Evolutionary conservation across 2,113 vertebrate species (phyloP).

Genomic region (Oryctolagus cuniculus): mOryCun1.1 NC_091433.1:105806001-105806500

Average conservation of each 20-base stretch:
- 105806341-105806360: not conserved
- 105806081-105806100: too few species aligned
- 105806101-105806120: too few species aligned
- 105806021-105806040: too few species aligned
- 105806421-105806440: not conserved
- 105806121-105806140: too few species aligned
- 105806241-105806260: accelerated
- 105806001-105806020: too few species aligned
- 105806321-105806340: not conserved
- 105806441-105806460: not conserved
- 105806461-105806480: too few species aligned
- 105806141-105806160: too few species aligned
- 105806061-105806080: too few species aligned
- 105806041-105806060: too few species aligned
- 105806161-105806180: too few species aligned
- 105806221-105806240: not conserved
- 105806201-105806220: not conserved
- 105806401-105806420: not conserved
- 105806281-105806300: accelerated
- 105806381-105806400: not conserved
- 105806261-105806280: not conserved
- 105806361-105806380: not conserved
- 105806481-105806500: not conserved
- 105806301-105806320: not conserved
- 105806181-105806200: too few species aligned